Conservation (phyloP, 2,797 vertebrate genomes). For the Anableps anableps region DNA sequence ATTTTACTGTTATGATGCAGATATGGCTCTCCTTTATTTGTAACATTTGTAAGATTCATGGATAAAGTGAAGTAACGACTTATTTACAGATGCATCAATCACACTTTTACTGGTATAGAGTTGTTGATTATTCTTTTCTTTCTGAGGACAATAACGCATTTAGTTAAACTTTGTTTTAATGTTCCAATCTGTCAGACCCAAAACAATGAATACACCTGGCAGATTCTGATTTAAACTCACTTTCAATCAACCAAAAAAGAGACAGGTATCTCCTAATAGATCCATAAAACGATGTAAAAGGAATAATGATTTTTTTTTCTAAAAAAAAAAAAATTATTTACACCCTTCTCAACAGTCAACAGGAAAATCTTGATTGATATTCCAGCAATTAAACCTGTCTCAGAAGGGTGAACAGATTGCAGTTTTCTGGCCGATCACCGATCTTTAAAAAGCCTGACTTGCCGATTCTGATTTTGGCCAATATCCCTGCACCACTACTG, state of each 20-base stretch:
- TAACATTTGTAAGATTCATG: not conserved
- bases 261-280: not conserved
- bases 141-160: not conserved
- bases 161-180: not conserved
- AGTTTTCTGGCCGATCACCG: not conserved
- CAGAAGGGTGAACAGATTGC: not conserved
- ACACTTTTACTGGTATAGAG: not conserved
- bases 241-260: not conserved
- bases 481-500: too few species aligned
- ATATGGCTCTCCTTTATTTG: not conserved
- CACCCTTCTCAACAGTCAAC: not conserved
- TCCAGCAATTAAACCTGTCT: not conserved
- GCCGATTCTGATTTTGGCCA: not conserved
- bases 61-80: not conserved
- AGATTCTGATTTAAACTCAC: not conserved
- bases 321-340: not conserved
- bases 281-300: not conserved
- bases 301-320: not conserved
- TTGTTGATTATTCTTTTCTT: not conserved
- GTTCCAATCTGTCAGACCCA: not conserved
- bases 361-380: not conserved
- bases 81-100: not conserved
- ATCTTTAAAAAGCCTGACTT: not conserved
- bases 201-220: not conserved
- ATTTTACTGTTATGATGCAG: not conserved